A percentile compares a stretch with the other conserved stretches of the same genome.
Conservation (phyloP, 2,888 invertebrate genomes). For the Pimpla rufipes region DNA sequence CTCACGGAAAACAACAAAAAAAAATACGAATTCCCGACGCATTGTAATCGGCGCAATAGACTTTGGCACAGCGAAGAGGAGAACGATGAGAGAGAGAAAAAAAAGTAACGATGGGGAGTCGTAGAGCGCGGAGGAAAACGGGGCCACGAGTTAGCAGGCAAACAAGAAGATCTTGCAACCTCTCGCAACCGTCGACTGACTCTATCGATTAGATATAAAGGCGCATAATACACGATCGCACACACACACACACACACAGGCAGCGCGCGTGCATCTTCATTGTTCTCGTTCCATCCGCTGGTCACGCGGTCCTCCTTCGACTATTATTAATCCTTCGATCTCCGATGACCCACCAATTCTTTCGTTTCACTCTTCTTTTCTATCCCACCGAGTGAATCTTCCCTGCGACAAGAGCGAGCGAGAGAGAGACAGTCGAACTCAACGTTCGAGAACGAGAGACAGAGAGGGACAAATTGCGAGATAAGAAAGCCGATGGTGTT, state of each 20-base stretch:
- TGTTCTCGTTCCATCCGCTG: slow-evolving; percentile 63
- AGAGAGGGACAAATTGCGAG: slow-evolving; percentile 10
- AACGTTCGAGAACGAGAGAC: background rate
- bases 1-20: background rate
- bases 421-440: background rate
- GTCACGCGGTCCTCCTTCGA: slow-evolving; percentile 25
- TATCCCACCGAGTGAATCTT: background rate
- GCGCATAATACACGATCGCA: slow-evolving; percentile 20
- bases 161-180: slow-evolving; percentile 60
- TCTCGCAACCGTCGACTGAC: slow-evolving; percentile 40
- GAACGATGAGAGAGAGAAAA: background rate
- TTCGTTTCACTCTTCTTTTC: background rate
- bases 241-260: background rate
- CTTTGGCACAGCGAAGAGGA: background rate
- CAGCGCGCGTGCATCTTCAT: slow-evolving; percentile 54
- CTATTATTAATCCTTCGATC: slow-evolving; percentile 51
- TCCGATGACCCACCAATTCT: slow-evolving; percentile 26
- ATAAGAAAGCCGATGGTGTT: slow-evolving; percentile 31
- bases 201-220: slow-evolving; percentile 59
- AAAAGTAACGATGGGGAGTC: slow-evolving; percentile 20
- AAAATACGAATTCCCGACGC: background rate
- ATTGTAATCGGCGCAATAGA: slow-evolving; percentile 33
- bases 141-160: slow-evolving; percentile 51
- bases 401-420: background rate
- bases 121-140: slow-evolving; percentile 41